phyloP scores from a whole-genome alignment of 2,888 invertebrate genomes.

The Phaonia tiefii region DNA sequence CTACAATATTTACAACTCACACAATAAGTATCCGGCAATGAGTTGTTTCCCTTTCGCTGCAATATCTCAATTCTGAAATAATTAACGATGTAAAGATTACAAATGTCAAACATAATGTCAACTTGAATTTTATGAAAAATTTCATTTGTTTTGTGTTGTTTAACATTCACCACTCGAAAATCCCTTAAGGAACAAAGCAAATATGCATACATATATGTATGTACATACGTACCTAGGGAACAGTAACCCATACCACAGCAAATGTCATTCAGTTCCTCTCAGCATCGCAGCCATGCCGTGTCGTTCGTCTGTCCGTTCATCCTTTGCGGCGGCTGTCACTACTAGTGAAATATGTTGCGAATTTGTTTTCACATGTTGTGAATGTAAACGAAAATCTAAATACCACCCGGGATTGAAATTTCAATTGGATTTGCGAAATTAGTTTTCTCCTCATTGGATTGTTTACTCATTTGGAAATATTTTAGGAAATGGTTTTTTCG shows the following conservation, averaged over 20 bases:
- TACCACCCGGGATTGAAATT: slow-evolving; percentile 23
- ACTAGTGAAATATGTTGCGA: slow-evolving; percentile 10
- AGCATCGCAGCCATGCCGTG: no score
- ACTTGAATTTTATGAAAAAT: slow-evolving; percentile 69
- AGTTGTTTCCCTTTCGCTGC: neutral
- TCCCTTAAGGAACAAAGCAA: neutral
- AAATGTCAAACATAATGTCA: slow-evolving; percentile 80
- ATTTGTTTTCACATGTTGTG: slow-evolving; percentile 27
- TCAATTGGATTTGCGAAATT: slow-evolving; percentile 13
- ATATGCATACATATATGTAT: neutral
- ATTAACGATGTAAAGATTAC: slow-evolving; percentile 80
- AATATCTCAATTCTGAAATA: slow-evolving; percentile 77
- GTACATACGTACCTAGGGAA: slow-evolving; percentile 11
- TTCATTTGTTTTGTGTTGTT: slow-evolving; percentile 50
- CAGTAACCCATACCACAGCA: neutral
- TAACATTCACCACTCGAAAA: slow-evolving; percentile 6
- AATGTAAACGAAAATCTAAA: slow-evolving; percentile 7
- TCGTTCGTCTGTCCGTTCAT: no score
- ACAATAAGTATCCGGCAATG: no score
- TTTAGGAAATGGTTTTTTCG: no score
- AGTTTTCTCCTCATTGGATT: neutral
- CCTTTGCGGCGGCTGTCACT: no score
- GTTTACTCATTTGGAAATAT: no score
- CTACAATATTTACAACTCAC: no score
- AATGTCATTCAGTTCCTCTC: no score